Evolutionary conservation across 2,888 invertebrate genomes (phyloP), one percentile per base, ranked within the genome.

Genomic region (Clunio marinus): DNA sequence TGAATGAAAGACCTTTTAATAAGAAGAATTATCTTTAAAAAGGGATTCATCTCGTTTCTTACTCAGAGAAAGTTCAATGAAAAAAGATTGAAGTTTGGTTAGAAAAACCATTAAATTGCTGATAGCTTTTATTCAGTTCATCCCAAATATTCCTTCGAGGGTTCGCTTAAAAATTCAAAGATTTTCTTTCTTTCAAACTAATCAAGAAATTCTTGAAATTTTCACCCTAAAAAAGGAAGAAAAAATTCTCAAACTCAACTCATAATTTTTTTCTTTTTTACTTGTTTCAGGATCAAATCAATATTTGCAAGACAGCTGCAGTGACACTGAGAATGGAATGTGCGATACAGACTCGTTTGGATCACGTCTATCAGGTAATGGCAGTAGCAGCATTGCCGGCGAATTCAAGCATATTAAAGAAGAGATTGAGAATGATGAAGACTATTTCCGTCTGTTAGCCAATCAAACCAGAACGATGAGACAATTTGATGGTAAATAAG

Each of bases 251-350:
- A 5, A 46, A 46, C n/a, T 8, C 8, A 59, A 60, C 41, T 17
- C 32, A n/a, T n/a, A n/a, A n/a, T n/a, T 15, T 59, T 28, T 35
- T 59, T 59, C 45, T 15, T 45, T 4, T 22, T 51, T 22, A 20
- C 17, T 51, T n/a, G 3, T n/a, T 72, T 20, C 69, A 80, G 81
- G 81, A 76, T 80, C 81, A 8, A 75, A 73, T 60, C 76, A 78
- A 59, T 81, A 80, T 73, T 76, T 81, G 72, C 81, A 81, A 71
- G 81, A 82, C 74, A 81, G 81, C 73, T 80, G 81, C 72, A 80
- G 80, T 71, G 81, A 81, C 72, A 80, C 80, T 7, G 81, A 80
- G 35, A 32, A 27, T 13, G 69, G 60, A 46, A 13, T 59, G 13
- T 58, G 68, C 24, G 69, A 69, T 22, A 68, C 68, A 25, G 69